Percentiles rank a stretch among this genome's conserved stretches.
These are phyloP conservation scores for Corydoras sp. DNA, from an alignment of 2,113 vertebrate species.

Conservation along the genomic window DNA sequence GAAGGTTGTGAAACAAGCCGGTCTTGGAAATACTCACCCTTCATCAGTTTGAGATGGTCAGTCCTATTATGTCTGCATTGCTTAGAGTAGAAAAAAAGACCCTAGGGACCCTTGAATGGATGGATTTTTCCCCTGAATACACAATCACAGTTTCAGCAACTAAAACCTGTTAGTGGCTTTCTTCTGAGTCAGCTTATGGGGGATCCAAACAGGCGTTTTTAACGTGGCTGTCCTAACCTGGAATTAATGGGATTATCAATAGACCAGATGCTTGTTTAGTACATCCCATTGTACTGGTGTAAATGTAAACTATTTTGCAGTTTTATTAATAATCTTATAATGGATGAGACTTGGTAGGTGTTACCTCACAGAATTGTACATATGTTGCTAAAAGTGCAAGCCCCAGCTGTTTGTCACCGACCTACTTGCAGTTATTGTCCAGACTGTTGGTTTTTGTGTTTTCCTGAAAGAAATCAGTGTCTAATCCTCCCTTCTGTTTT, in stretches of 20 bases:
- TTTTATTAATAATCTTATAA: not conserved
- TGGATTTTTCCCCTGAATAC: constrained; percentile 6
- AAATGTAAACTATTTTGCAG: not conserved
- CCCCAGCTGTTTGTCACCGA: no score
- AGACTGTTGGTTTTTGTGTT: no score
- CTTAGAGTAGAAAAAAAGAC: constrained; percentile 3
- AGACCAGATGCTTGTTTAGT: not conserved
- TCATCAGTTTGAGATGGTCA: constrained; percentile 9
- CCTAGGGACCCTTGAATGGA: constrained; percentile 5
- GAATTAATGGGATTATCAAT: constrained; percentile 26
- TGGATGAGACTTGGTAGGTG: constrained; percentile 5
- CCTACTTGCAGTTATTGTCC: no score
- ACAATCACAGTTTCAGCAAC: constrained; percentile 7
- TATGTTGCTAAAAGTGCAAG: not conserved
- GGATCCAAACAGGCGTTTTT: not conserved
- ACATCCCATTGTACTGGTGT: not conserved
- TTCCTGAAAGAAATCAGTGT: no score
- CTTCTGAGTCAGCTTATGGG: constrained; percentile 1
- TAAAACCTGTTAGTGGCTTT: constrained; percentile 17
- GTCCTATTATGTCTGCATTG: constrained; percentile 21
- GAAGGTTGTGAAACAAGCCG: not conserved
- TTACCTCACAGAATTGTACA: not conserved
- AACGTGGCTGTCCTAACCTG: not conserved
- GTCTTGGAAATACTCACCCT: not conserved
- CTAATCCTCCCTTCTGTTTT: no score